Conservation (phyloP, 2,797 vertebrate species). For the Coilia nasus region DNA sequence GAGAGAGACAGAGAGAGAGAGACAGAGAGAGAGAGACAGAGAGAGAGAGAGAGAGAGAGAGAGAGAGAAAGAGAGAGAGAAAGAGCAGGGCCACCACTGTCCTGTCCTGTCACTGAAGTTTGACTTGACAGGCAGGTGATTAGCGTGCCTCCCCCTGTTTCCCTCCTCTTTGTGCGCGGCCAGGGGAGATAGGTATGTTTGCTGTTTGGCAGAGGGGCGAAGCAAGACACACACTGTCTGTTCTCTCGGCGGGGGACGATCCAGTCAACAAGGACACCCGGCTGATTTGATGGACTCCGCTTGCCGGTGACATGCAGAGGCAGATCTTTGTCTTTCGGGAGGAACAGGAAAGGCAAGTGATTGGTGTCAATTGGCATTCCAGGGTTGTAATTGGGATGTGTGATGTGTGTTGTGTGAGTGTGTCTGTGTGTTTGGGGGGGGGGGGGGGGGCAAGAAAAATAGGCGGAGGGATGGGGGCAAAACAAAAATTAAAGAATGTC, state of each 20-base stretch:
- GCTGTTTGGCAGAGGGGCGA: slow-evolving; percentile 48
- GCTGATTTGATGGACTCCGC: slow-evolving; percentile 39
- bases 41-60: too few relatives aligned
- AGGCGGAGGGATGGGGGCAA: not conserved
- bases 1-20: slow-evolving; percentile 11
- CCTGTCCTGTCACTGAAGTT: slow-evolving; percentile 32
- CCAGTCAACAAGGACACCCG: slow-evolving; percentile 50
- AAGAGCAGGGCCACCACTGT: slow-evolving; percentile 37
- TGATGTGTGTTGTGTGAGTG: slow-evolving; percentile 13
- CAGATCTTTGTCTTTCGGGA: slow-evolving; percentile 43
- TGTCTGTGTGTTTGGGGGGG: not conserved
- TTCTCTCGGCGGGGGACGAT: slow-evolving; percentile 44
- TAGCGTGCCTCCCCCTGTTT: slow-evolving; percentile 54
- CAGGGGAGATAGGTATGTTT: slow-evolving; percentile 54
- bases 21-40: too few relatives aligned
- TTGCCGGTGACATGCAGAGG: slow-evolving; percentile 45
- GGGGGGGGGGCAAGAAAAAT: not conserved
- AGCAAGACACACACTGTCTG: slow-evolving; percentile 52
- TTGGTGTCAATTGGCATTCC: slow-evolving; percentile 36
- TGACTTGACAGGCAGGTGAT: slow-evolving; percentile 55
- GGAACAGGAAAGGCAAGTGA: slow-evolving; percentile 41
- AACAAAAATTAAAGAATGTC: not conserved
- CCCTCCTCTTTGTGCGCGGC: slow-evolving; percentile 42
- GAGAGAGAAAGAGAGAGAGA: too few relatives aligned
- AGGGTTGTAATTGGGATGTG: slow-evolving; percentile 41